A percentile compares a stretch with the other conserved stretches of the same genome.
These are phyloP conservation scores for Tetragonisca angustula DNA, from an alignment of 2,888 invertebrate species.

Conservation along the genomic window DNA sequence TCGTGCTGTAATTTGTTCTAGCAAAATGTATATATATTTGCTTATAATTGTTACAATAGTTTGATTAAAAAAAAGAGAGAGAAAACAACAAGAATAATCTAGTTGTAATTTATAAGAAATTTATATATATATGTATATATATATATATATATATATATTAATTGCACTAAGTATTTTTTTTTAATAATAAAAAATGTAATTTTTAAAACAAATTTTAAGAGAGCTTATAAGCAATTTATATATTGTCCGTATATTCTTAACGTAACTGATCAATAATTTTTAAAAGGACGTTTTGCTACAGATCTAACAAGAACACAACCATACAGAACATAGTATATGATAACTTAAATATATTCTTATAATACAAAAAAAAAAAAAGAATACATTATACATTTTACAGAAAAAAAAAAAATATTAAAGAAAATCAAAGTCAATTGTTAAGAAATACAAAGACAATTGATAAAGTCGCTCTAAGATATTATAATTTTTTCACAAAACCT, in stretches of 20 bases:
- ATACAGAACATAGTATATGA: conserved; percentile 18
- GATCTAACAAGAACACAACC: conserved; percentile 34
- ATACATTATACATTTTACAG: conserved; percentile 12
- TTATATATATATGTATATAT: conserved; percentile 3
- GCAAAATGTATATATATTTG: conserved; percentile 23
- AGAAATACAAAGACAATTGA: conserved; percentile 24
- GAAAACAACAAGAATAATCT: conserved; percentile 15
- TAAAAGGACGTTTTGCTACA: conserved; percentile 22
- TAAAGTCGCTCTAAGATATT: conserved; percentile 9
- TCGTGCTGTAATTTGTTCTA: conserved; percentile 10
- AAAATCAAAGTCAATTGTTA: conserved; percentile 12
- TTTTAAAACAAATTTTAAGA: conserved; percentile 23
- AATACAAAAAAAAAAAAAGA: conserved; percentile 2
- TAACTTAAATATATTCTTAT: conserved; percentile 24
- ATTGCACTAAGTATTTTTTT: conserved; percentile 33
- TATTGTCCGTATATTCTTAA: conserved; percentile 32
- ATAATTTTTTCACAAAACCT: conserved; percentile 22
- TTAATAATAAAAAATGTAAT: conserved; percentile 20
- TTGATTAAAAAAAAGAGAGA: not conserved
- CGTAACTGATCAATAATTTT: conserved; percentile 31
- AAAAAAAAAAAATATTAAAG: not conserved
- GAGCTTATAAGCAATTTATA: conserved; percentile 7
- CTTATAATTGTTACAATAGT: conserved; percentile 13
- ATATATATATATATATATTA: conserved; percentile 1
- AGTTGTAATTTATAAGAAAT: conserved; percentile 7